Evolutionary conservation across 2,888 invertebrate genomes (phyloP), one percentile per base, ranked within the genome.

Genomic region (Tetanocera ferruginea): DNA sequence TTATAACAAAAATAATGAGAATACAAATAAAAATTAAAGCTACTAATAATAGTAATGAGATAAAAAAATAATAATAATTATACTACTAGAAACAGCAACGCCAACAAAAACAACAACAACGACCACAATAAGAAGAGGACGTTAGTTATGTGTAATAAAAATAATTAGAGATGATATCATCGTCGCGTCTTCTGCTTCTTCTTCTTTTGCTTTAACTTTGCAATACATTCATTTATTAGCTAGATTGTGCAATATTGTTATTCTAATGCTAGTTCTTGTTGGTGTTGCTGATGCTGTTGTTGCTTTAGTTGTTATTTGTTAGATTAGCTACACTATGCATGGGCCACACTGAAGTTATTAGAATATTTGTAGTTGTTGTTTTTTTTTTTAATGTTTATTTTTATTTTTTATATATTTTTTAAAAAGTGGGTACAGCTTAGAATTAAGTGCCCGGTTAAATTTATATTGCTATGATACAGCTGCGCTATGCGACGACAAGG

Each of bases 111-210:
- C 3, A 37, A 37, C 37, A 37, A 37, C 4, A 37, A 37, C 37
- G 1, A 8, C 4, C 4, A 8, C 37, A 37, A 8, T 2, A 43
- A 43, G 11, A 43, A 43, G 43, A 43, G 14, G 11, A 60, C 31
- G 64, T 31, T 49, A 70, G 60, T 69, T 73, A 60, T 73, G 34
- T 60, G 49, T 73, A 73, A 73, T 73, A 49, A 62, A 73, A 73
- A 73, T 73, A 73, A 73, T 73, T 73, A 62, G 43, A 23, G 73
- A 73, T 73, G 73, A 73, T 73, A 73, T 73, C 73, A 73, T 73
- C 73, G 70, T 17, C 55, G 69, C 69, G 51, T 64, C 69, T 60
- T 60, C 57, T 60, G 3, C 25, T 23, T 25, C 25, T 60, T 25
- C 57, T 8, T 25, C 57, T 60, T 60, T n/a, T n/a, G n/a, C 25